A percentile compares a stretch with the other conserved stretches of the same genome.
Evolutionary conservation across 2,888 invertebrate species (phyloP).

Genomic region (Sinopyrophorus schimmeli): DNA sequence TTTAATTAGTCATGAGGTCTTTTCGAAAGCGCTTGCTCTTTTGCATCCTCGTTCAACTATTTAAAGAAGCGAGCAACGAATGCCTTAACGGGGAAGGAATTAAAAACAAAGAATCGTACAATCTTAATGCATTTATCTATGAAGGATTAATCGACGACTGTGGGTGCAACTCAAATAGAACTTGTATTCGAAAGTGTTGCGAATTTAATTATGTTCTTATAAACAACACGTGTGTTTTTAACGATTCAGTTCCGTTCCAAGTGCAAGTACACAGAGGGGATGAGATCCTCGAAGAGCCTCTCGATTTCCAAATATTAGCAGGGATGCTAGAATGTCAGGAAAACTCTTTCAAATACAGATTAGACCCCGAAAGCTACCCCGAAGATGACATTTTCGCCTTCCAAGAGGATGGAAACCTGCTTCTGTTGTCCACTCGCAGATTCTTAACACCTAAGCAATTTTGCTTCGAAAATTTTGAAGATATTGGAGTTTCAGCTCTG

Average conservation of each 20-base stretch:
- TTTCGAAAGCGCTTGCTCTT: too few species aligned
- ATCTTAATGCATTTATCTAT: background rate
- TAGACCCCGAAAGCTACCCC: constrained; percentile 5
- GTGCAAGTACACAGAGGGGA: constrained; percentile 1
- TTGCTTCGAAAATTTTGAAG: constrained; percentile 8
- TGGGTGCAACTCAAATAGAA: background rate
- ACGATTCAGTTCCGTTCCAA: background rate
- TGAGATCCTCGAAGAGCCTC: background rate
- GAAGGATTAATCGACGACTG: constrained; percentile 10
- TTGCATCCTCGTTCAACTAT: too few species aligned
- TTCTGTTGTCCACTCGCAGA: background rate
- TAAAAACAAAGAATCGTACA: constrained; percentile 3
- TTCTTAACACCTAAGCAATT: background rate
- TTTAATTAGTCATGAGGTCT: too few species aligned
- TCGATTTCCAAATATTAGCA: constrained; percentile 1
- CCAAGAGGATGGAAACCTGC: constrained; percentile 5
- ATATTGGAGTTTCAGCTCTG: constrained; percentile 6
- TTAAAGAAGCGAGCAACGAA: too few species aligned
- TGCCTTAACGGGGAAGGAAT: too few species aligned
- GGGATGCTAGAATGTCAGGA: background rate
- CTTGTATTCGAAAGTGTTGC: constrained; percentile 16
- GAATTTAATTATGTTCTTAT: constrained; percentile 6
- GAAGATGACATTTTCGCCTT: constrained; percentile 4
- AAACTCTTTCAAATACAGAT: background rate
- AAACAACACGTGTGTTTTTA: constrained; percentile 1